Conservation (phyloP, 2,888 invertebrate species). For the Cyclophora punctaria region DNA sequence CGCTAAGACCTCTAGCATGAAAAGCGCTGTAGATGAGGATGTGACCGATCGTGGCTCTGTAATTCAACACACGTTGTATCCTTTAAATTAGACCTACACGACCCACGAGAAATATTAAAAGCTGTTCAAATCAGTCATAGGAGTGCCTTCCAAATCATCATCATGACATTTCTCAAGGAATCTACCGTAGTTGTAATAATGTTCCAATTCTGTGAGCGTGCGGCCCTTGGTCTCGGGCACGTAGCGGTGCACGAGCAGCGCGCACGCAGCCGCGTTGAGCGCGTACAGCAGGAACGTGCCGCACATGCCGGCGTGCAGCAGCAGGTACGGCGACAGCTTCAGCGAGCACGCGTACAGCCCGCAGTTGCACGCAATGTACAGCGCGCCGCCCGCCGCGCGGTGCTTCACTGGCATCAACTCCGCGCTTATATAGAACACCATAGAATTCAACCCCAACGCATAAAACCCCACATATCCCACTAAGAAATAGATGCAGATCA, state of each 20-base stretch:
- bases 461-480: neutral
- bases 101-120: no score
- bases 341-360: slow-evolving; percentile 1
- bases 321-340: slow-evolving; percentile 5
- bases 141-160: neutral
- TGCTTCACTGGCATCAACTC: slow-evolving; percentile 9
- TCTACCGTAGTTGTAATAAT: slow-evolving; percentile 2
- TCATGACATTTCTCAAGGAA: neutral
- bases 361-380: slow-evolving; percentile 1
- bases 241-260: slow-evolving; percentile 1
- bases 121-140: neutral
- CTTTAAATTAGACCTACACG: no score
- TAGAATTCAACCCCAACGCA: neutral
- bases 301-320: neutral
- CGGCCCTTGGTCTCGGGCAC: slow-evolving; percentile 8
- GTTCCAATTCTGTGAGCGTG: neutral
- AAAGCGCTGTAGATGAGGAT: no score
- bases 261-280: neutral
- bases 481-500: slow-evolving; percentile 1
- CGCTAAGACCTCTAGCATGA: no score
- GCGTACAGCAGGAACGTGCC: slow-evolving; percentile 4
- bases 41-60: no score
- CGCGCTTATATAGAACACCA: neutral
- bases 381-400: slow-evolving; percentile 5
- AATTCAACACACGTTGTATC: no score